phyloP scores from a whole-genome alignment of 2,888 invertebrate genomes.

The Drosophila anomalata region DNA sequence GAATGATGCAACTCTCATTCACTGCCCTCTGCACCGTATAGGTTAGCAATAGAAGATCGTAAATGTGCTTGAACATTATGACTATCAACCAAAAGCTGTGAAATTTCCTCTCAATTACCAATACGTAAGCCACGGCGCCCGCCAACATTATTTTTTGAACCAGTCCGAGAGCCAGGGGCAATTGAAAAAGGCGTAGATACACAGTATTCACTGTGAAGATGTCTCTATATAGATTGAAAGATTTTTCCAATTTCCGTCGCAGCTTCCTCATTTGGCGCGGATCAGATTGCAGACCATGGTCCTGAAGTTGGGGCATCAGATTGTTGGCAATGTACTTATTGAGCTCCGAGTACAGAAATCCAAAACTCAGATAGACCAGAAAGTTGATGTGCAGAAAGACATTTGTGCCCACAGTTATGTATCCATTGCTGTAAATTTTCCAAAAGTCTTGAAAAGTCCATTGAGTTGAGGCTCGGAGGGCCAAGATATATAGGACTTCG shows the following conservation, averaged over 20 bases:
- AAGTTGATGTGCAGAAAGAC: not conserved
- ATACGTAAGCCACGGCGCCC: not conserved
- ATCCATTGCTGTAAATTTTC: not conserved
- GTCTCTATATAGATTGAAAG: conserved; percentile 4
- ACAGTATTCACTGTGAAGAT: not conserved
- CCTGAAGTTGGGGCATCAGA: not conserved
- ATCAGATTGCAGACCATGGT: not conserved
- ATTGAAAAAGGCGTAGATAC: not conserved
- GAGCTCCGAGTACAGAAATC: not conserved
- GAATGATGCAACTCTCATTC: conserved; percentile 2
- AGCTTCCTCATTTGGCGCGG: not conserved
- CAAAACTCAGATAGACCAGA: conserved; percentile 1
- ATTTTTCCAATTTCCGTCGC: not conserved
- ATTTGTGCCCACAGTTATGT: not conserved
- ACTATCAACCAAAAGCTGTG: accelerated
- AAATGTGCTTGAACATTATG: not conserved
- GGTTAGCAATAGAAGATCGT: conserved; percentile 5
- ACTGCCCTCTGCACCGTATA: not conserved
- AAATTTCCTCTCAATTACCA: not conserved
- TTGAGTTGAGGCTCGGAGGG: not conserved
- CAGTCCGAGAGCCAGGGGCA: not conserved
- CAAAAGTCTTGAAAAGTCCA: not conserved
- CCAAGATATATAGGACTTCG: accelerated
- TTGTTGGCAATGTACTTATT: not conserved
- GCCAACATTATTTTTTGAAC: not conserved